A percentile compares a stretch with the other conserved stretches of the same genome.
Conservation (phyloP, 2,113 vertebrate genomes). For the Hemiprocne comata region DNA sequence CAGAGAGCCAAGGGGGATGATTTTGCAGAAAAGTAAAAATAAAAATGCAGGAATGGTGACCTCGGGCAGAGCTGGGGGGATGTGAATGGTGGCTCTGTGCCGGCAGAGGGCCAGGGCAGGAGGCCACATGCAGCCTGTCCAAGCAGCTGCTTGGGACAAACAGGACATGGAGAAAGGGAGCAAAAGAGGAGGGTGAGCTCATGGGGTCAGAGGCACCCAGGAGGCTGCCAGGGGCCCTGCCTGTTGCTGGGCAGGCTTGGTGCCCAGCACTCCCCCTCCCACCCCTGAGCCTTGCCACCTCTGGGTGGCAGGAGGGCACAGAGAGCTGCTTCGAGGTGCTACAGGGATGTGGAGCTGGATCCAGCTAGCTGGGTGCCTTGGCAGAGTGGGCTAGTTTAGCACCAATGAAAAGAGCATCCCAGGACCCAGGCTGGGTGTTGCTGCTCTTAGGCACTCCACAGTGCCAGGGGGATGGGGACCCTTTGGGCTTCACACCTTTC, state of each 20-base stretch:
- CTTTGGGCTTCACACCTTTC: neutral
- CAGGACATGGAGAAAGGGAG: neutral
- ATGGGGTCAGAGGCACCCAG: neutral
- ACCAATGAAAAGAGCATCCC: neutral
- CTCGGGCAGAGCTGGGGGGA: neutral
- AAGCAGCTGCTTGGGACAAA: slow-evolving; percentile 22
- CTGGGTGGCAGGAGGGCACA: neutral
- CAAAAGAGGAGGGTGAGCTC: neutral
- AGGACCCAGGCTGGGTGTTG: neutral
- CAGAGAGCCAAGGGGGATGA: neutral
- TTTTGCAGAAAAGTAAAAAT: slow-evolving; percentile 26
- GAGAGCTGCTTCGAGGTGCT: neutral
- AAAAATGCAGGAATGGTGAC: slow-evolving; percentile 52
- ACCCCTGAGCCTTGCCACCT: neutral
- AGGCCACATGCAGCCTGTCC: neutral
- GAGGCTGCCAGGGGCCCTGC: neutral
- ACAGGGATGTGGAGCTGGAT: neutral
- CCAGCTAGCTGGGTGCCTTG: neutral
- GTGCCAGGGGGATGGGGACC: no score
- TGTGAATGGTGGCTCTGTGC: slow-evolving; percentile 65
- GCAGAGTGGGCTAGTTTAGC: neutral
- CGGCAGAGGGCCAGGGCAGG: neutral
- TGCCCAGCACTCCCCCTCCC: neutral
- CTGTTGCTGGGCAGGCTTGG: neutral
- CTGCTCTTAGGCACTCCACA: accelerated